phyloP scores from a whole-genome alignment of 1,140 invertebrate species.

The Orchestia grillus region DNA sequence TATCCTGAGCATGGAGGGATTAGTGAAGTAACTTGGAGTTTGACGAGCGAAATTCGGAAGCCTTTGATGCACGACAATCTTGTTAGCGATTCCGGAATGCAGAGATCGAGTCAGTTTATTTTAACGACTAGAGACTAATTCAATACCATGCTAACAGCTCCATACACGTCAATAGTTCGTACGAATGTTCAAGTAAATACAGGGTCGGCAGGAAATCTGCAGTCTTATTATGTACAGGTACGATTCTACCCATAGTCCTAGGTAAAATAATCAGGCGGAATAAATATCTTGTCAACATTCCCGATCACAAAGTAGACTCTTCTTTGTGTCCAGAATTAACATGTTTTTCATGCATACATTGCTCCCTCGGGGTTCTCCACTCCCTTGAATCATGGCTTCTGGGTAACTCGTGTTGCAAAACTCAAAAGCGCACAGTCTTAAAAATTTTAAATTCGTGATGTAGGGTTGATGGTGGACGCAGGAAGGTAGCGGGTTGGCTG shows the following conservation, averaged over 20 bases:
- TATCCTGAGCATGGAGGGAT: too few relatives aligned
- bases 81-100: too few relatives aligned
- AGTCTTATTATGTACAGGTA: too few relatives aligned
- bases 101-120: too few relatives aligned
- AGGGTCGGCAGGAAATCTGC: too few relatives aligned
- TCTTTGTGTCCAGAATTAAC: background rate
- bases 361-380: background rate
- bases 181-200: too few relatives aligned
- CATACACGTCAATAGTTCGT: too few relatives aligned
- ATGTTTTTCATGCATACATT: background rate
- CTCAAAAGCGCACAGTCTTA: background rate
- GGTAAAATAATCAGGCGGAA: background rate
- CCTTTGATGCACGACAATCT: too few relatives aligned
- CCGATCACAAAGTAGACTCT: background rate
- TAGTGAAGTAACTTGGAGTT: too few relatives aligned
- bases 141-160: too few relatives aligned
- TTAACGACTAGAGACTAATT: too few relatives aligned
- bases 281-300: background rate
- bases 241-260: background rate
- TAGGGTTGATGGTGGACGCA: background rate
- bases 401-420: background rate
- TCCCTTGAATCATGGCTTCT: background rate
- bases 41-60: too few relatives aligned
- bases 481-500: background rate
- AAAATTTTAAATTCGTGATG: background rate